Evolutionary conservation across 2,888 invertebrate genomes (phyloP).

Genomic region (Choreutis nemorana): DNA sequence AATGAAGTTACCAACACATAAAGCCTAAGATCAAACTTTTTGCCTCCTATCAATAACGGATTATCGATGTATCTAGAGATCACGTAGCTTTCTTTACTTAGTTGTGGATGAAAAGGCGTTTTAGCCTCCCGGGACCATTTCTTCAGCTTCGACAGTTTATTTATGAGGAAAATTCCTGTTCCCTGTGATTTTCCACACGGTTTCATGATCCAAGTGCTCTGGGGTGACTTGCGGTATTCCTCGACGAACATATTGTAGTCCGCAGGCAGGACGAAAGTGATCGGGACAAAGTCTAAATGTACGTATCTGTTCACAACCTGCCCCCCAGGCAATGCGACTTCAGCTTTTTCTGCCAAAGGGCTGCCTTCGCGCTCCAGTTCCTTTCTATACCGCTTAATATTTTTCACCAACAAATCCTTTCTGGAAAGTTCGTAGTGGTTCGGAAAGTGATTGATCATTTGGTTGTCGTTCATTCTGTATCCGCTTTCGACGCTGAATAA

Average conservation of each 20-base stretch:
- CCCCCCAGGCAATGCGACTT: conserved; percentile 60
- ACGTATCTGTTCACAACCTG: conserved; percentile 76
- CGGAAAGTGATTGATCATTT: conserved; percentile 90
- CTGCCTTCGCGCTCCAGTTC: conserved; percentile 92
- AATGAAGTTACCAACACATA: conserved; percentile 95
- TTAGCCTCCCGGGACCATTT: conserved; percentile 89
- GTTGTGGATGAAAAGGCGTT: conserved; percentile 83
- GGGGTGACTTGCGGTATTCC: conserved; percentile 92
- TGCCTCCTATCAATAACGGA: conserved; percentile 92
- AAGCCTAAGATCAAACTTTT: conserved; percentile 93
- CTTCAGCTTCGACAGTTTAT: conserved; percentile 92
- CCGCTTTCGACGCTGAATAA: conserved; percentile 88
- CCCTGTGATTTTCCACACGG: conserved; percentile 95
- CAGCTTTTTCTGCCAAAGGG: conserved; percentile 79
- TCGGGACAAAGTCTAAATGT: conserved; percentile 90
- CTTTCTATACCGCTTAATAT: conserved; percentile 92
- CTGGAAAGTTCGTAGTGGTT: conserved; percentile 93
- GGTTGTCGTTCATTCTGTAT: conserved; percentile 86
- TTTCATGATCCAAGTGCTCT: conserved; percentile 98
- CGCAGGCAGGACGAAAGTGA: conserved; percentile 92
- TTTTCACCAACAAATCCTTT: conserved; percentile 95
- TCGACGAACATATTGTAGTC: conserved; percentile 98
- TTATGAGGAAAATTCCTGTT: conserved; percentile 94
- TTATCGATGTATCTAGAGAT: conserved; percentile 97
- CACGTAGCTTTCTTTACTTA: conserved; percentile 90